Conservation (phyloP, 2,888 invertebrate genomes). For the Eristalinus aeneus region DNA sequence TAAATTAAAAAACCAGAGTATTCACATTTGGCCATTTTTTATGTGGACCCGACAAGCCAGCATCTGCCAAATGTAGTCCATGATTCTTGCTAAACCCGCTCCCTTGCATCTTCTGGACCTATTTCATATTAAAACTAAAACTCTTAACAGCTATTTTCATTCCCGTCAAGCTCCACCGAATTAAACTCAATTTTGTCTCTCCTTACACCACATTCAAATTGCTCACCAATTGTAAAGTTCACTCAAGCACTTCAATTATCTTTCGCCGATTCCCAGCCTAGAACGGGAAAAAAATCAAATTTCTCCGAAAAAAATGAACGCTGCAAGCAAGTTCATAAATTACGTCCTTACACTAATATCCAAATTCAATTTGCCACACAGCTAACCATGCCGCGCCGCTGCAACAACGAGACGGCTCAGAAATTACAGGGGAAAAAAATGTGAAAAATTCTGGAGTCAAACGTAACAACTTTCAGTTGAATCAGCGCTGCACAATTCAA, state of each 20-base stretch:
- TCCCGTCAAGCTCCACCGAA: no score
- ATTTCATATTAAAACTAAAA: no score
- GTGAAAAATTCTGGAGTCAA: conserved; percentile 42
- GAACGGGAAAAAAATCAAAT: conserved; percentile 8
- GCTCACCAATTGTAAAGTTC: conserved; percentile 40
- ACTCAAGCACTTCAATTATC: conserved; percentile 57
- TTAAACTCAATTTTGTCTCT: no score
- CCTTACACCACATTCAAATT: conserved; percentile 51
- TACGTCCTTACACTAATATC: conserved; percentile 61
- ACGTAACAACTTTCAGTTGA: conserved; percentile 65
- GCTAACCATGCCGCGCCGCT: conserved; percentile 54
- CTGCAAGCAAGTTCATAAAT: conserved; percentile 48
- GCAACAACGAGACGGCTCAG: conserved; percentile 1
- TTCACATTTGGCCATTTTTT: no score
- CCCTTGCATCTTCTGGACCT: no score
- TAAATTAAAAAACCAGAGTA: no score
- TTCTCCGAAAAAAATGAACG: neutral
- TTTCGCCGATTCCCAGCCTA: neutral
- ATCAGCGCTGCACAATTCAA: conserved; percentile 56
- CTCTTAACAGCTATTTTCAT: no score
- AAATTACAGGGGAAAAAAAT: conserved; percentile 23
- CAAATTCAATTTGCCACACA: conserved; percentile 69
- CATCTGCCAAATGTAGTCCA: no score
- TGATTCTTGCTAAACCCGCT: no score
- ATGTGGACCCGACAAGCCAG: no score